phyloP scores from a whole-genome alignment of 2,797 vertebrate species.

The Channa striata region DNA sequence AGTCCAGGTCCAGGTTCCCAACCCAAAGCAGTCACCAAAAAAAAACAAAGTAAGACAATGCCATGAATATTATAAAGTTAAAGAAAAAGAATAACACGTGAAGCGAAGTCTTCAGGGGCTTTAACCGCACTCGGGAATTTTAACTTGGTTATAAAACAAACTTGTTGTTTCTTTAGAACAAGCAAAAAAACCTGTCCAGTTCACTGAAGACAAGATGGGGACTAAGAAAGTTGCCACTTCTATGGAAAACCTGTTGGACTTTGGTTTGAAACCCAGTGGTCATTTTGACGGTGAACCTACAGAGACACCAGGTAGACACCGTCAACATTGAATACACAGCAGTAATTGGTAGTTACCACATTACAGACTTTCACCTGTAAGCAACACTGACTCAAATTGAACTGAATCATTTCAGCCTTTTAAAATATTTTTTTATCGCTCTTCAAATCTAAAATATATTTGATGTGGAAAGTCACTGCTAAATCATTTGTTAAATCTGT shows the following conservation, averaged over 20 bases:
- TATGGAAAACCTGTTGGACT: conserved; percentile 41
- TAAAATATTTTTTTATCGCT: too few relatives aligned
- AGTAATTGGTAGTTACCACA: too few relatives aligned
- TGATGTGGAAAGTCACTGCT: too few relatives aligned
- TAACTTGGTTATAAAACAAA: neutral
- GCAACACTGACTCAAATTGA: too few relatives aligned
- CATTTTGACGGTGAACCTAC: conserved; percentile 13
- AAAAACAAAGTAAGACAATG: conserved; percentile 45
- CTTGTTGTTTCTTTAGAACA: conserved; percentile 28
- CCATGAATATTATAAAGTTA: too few relatives aligned
- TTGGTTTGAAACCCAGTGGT: rapidly evolving
- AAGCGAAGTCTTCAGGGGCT: neutral
- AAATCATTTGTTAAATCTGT: neutral
- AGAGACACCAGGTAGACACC: conserved; percentile 42
- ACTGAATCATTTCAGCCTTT: too few relatives aligned
- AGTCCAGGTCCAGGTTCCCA: conserved; percentile 39
- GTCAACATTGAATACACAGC: neutral
- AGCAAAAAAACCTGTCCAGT: conserved; percentile 11
- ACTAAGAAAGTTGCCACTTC: neutral
- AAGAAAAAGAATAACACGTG: too few relatives aligned
- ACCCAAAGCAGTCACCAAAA: conserved; percentile 38
- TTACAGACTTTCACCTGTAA: too few relatives aligned
- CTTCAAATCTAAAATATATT: too few relatives aligned
- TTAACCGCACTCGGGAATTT: neutral
- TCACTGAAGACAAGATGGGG: conserved; percentile 2